Base-by-base conservation (phyloP, 2,888 invertebrate genomes). In the Dioctria linearis region DNA sequence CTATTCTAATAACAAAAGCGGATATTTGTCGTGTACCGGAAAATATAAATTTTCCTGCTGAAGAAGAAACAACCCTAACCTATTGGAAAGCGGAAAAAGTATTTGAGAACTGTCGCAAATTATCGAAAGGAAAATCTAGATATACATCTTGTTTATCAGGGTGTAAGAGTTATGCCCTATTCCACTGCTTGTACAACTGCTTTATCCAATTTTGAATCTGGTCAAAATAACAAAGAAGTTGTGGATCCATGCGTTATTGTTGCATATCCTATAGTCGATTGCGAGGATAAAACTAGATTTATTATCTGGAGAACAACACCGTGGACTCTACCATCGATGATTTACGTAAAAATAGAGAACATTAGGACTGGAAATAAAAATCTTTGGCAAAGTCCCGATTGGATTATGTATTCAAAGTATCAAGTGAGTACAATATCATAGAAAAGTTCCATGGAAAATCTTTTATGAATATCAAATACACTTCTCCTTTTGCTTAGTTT, bases 141-240 rank as follows among this genome's bases (percentile, higher is more conserved):
- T n/a, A n/a, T n/a, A n/a, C 98, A 98, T 3, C 90, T 99, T 51
- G 97, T 99, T 0, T 99, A 99, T 89, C 94, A 95, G 87, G 99
- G 99, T 40, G 97, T 97, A n/a, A 98, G 98, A 90, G 98, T 99
- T 11, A 99, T 99, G 99, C 99, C 99, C 0, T 99, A 94, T 88
- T 99, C 99, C 0, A 99, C 98, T 3, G 96, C 96, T 3, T 99
- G 99, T 86, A 96, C 95, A 83, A 99, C 99, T 0, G 98, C 99
- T 0, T 89, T 99, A 43, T 99, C 99, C 0, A 99, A 99, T 88
- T 99, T 99, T 91, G 99, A 99, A 90, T 96, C 98, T n/a, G 98
- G 98, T 42, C 98, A 98, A 88, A 99, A 99, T 90, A 99, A 99
- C 89, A 99, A 99, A 87, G 98, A 98, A 88, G 98, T 98, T 2